Conservation (phyloP, 1,140 invertebrate genomes). For the Diplogasteroides magnus region DNA sequence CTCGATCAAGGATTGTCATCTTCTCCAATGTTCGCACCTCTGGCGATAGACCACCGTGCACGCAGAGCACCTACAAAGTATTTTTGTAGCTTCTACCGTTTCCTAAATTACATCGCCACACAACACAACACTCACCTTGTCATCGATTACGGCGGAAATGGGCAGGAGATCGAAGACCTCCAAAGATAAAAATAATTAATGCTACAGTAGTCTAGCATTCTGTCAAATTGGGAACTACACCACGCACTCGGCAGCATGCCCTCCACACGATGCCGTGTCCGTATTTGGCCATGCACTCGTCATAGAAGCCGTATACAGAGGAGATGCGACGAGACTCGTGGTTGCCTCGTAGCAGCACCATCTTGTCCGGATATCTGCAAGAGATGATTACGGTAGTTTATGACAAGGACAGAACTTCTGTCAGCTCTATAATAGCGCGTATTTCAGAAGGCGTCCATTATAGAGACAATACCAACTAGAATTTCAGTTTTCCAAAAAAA, state of each 20-base stretch:
- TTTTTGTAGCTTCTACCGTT: not conserved
- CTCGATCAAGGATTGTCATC: constrained; percentile 39
- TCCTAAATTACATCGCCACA: no score
- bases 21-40: constrained; percentile 43
- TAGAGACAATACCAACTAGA: no score
- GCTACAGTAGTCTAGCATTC: not conserved
- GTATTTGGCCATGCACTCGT: constrained; percentile 55
- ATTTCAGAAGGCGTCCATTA: no score
- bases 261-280: constrained; percentile 52
- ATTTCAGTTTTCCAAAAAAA: no score
- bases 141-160: constrained; percentile 49
- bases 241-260: constrained; percentile 43
- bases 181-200: constrained; percentile 17
- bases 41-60: constrained; percentile 52
- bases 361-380: constrained; percentile 96
- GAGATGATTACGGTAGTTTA: no score
- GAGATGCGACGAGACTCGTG: constrained; percentile 97
- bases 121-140: constrained; percentile 36
- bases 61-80: constrained; percentile 32
- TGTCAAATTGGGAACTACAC: not conserved
- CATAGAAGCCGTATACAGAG: constrained; percentile 64
- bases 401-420: no score
- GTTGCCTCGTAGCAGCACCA: constrained; percentile 91
- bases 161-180: constrained; percentile 53
- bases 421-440: no score